Evolutionary conservation across 2,888 invertebrate genomes (phyloP).

Genomic region (Apeira syringaria): DNA sequence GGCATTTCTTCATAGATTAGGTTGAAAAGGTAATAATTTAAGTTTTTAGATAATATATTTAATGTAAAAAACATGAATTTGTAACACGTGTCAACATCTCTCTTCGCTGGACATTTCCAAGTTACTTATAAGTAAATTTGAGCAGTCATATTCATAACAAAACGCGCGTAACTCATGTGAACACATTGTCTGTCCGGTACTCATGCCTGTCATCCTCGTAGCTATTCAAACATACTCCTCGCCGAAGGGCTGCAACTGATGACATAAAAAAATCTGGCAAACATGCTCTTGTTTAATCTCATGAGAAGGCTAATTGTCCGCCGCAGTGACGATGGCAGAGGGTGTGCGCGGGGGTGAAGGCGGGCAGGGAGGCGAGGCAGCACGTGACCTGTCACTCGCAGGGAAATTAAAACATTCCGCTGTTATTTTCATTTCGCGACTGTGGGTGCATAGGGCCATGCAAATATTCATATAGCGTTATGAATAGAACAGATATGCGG

Average conservation of each 20-base stretch:
- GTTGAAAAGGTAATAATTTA: no score
- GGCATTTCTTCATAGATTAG: no score
- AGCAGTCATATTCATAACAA: conserved; percentile 16
- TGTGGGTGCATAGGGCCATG: conserved; percentile 22
- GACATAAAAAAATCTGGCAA: conserved; percentile 53
- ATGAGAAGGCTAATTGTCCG: conserved; percentile 80
- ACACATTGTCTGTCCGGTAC: conserved; percentile 38
- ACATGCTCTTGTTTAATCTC: conserved; percentile 74
- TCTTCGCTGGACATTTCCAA: no score
- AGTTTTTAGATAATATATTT: no score
- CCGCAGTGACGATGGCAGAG: conserved; percentile 67
- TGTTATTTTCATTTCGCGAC: conserved; percentile 69
- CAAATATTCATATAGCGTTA: conserved; percentile 25
- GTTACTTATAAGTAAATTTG: conserved; percentile 6
- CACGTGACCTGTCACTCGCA: conserved; percentile 84
- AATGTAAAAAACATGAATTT: no score
- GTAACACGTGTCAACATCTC: no score
- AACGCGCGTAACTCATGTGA: conserved; percentile 41
- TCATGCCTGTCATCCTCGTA: conserved; percentile 55
- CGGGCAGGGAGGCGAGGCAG: conserved; percentile 38
- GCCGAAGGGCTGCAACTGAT: conserved; percentile 19
- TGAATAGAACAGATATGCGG: conserved; percentile 7
- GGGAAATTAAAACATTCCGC: conserved; percentile 83
- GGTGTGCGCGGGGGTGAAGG: conserved; percentile 20
- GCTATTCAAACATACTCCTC: conserved; percentile 29